Evolutionary conservation across 2,113 vertebrate species (phyloP).

Genomic region (Bujurquina vittata): DNA sequence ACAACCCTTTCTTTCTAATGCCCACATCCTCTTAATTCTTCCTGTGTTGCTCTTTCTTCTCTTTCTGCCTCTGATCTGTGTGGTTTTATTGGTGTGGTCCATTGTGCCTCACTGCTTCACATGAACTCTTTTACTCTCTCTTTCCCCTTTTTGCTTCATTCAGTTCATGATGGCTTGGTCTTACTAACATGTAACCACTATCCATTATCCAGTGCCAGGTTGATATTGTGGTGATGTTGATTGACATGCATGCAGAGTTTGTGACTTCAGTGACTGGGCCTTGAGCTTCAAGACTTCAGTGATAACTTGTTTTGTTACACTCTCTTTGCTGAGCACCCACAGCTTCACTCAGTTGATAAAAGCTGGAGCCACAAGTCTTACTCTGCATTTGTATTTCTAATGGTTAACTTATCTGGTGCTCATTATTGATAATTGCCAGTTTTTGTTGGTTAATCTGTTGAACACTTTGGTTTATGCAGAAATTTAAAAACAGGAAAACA

Average conservation of each 20-base stretch:
- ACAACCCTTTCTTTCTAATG: conserved; percentile 30
- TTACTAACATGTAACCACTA: background rate
- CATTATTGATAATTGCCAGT: background rate
- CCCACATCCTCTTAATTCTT: conserved; percentile 57
- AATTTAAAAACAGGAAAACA: background rate
- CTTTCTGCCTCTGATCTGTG: conserved; percentile 58
- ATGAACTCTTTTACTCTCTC: background rate
- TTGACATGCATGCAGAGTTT: background rate
- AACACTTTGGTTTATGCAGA: background rate
- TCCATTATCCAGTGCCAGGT: background rate
- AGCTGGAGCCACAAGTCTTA: background rate
- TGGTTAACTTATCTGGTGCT: too few species aligned
- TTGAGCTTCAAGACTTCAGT: background rate
- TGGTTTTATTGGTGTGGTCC: conserved; percentile 41
- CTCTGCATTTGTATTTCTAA: too few species aligned
- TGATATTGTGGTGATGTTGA: background rate
- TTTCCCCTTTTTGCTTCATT: background rate
- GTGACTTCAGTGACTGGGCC: background rate
- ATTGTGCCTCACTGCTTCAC: conserved; percentile 27
- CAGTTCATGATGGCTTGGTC: background rate
- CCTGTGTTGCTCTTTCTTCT: conserved; percentile 47
- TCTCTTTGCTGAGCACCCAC: background rate
- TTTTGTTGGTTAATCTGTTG: background rate
- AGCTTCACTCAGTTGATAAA: background rate
- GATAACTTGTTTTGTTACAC: background rate